Evolutionary conservation across 2,888 invertebrate species (phyloP).

Genomic region (Mythimna albipuncta): DNA sequence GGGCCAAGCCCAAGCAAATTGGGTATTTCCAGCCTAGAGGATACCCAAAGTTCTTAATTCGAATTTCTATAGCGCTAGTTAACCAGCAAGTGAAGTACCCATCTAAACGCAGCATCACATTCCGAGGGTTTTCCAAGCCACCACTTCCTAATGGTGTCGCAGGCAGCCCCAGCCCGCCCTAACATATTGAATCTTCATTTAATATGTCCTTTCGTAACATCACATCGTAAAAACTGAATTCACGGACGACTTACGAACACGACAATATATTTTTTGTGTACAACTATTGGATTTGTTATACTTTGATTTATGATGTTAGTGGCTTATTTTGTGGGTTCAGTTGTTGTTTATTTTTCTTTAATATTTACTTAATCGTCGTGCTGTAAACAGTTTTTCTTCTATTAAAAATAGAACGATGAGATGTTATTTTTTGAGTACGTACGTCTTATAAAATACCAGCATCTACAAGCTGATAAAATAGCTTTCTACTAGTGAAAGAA

Average conservation of each 20-base stretch:
- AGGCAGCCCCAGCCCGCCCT: slow-evolving; percentile 73
- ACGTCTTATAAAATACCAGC: slow-evolving; percentile 24
- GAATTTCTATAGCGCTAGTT: slow-evolving; percentile 12
- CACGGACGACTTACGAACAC: slow-evolving; percentile 68
- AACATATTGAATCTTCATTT: slow-evolving; percentile 88
- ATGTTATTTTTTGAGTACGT: slow-evolving; percentile 19
- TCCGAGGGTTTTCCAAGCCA: slow-evolving; percentile 85
- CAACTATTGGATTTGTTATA: slow-evolving; percentile 51
- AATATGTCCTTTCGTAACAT: slow-evolving; percentile 79
- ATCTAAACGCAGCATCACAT: slow-evolving; percentile 78
- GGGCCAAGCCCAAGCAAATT: too few species aligned
- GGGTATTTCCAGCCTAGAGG: too few species aligned
- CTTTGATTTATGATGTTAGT: slow-evolving; percentile 42
- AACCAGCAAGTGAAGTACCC: slow-evolving; percentile 41
- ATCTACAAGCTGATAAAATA: too few species aligned
- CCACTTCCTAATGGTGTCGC: slow-evolving; percentile 88
- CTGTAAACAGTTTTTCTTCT: slow-evolving; percentile 1
- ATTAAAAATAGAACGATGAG: slow-evolving; percentile 17
- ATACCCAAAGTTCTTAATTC: too few species aligned
- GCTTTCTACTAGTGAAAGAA: too few species aligned
- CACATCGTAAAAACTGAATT: slow-evolving; percentile 76
- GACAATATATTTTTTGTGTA: slow-evolving; percentile 64
- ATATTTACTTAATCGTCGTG: not conserved
- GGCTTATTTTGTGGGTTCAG: slow-evolving; percentile 13
- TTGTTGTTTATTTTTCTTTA: not conserved